Base-by-base conservation (phyloP, 2,113 vertebrate genomes). In the Carassius carassius region DNA sequence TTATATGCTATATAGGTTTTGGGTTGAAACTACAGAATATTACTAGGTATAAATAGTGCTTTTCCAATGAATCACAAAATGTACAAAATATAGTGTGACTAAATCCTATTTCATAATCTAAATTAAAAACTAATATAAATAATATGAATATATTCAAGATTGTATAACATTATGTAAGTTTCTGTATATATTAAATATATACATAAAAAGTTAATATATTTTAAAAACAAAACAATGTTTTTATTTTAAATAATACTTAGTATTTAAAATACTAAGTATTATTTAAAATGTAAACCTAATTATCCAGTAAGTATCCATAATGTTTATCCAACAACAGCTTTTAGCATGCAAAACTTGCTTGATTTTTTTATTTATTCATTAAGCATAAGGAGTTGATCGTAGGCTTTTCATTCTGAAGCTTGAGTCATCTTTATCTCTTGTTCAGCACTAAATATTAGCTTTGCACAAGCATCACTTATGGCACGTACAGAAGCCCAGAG, bases 401-500 rank as follows among this genome's bases (percentile, higher is more conserved):
- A 35, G 32, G 65, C 7, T 69, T 21, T 19, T 58, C 56, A 21
- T 58, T 58, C 32, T 69, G 17, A 69, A 69, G 9, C 35, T 37
- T 5, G 16, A 19, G 65, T 37, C 19, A 70, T 5, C 8, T 37
- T 70, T 3, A 2, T 8, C 29, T 69, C 32, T 70, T 70, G 17
- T 70, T 70, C 65, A 69, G 8, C 65, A 21, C 4, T 37, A 4
- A 21, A 70, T 37, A 11, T 37, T 70, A 37, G 9, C 32, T 70
- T 21, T 37, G 35, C 79, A 83, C 73, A 44, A n/a, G 47, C 41
- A 75, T 79, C 84, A 84, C 89, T 88, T 78, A 16, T 80, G 84
- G 86, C 88, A 88, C 79, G 84, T 88, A 91, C 91, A 91, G 90
- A 92, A 89, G 75, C 86, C 35, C 21, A 78, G 86, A 75, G 49